Evolutionary conservation across 2,797 vertebrate species (phyloP), one percentile per base, ranked within the genome.

Genomic region (Vireo griseus): DNA sequence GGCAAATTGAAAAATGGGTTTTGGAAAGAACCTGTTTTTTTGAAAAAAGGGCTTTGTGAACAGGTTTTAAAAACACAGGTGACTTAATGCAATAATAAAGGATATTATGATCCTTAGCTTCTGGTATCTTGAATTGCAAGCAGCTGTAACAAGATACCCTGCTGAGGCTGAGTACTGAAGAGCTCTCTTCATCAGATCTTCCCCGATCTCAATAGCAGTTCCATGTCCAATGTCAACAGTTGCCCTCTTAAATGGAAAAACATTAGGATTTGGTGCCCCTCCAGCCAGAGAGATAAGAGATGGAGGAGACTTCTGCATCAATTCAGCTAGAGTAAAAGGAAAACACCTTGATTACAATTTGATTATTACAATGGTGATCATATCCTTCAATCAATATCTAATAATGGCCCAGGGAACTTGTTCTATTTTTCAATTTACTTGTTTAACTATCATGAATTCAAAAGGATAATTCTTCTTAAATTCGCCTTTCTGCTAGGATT

Each of bases 251-350:
- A 99, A 99, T n/a, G 99, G 99, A 95, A 99, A 99, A 37, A 97
- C 97, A 54, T 97, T 97, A 19, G 99, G 98, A 97, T 99, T 99
- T 28, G 99, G 99, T 24, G 96, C 97, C 16, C 99, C 99, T 31
- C 98, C 98, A 17, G 99, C 99, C 96, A 99, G 92, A 44, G 99
- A 99, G 95, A 99, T 99, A 62, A 99, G 89, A 18, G 98, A 98
- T 1, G 98, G 98, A 17, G 99, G 98, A 11, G 98, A 98, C 9
- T 82, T 98, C 96, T 96, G 97, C 96, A 98, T 97, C 57, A 99
- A 55, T 90, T 99, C 99, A 39, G 98, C 99, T 99, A 84, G 47
- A 95, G 17, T 59, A 59, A 91, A 94, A 88, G 63, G 50, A 91
- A 91, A 96, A 85, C 37, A 59, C 4, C 2, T 44, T 57, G 29